Base-by-base conservation (phyloP, 92 coral and sea anemone genomes). In the Epizoanthus rinbou region DNA sequence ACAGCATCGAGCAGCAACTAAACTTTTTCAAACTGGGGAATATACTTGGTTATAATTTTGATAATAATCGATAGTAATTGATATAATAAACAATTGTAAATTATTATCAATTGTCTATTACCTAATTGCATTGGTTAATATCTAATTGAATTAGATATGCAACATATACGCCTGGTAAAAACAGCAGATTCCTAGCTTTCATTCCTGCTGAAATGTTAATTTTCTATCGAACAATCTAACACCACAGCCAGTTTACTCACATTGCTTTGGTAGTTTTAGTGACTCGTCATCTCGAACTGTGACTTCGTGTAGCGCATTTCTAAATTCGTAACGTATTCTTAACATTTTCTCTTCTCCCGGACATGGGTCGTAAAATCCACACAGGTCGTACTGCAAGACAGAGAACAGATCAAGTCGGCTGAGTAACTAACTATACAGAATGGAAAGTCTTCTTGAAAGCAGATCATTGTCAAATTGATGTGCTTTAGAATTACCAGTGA, bases 361-460 rank as follows among this genome's bases (percentile, higher is more conserved):
- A 71, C 98, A 95, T 4, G 98, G 98, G 82, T 95, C 98, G 76
- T 95, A 95, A 80, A 95, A 95, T n/a, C 98, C 98, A 57, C 92
- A 91, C 75, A 95, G 71, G 84, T 90, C 91, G 75, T 89, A 83
- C 98, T 95, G 86, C 5, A 86, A 82, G 31, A 45, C 50, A 41
- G 33, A 11, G 70, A 37, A 60, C 14, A 68, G 71, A 60, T 8
- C 6, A 43, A 21, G 24, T 24, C 37, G 25, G 35, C 31, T 6
- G 50, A 14, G 58, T 6, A 52, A 15, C 17, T 35, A 41, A 57
- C 62, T 33, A 15, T 24, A 68, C 71, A 25, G 13, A 65, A 25
- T 9, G 69, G 23, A 22, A 2, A 9, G 39, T 10, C 16, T 50
- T 9, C 54, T n/a, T n/a, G n/a, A n/a, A 37, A 37, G 43, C 5